Base-by-base conservation (phyloP, 1,140 invertebrate genomes). In the Drosophila sturtevanti region DNA sequence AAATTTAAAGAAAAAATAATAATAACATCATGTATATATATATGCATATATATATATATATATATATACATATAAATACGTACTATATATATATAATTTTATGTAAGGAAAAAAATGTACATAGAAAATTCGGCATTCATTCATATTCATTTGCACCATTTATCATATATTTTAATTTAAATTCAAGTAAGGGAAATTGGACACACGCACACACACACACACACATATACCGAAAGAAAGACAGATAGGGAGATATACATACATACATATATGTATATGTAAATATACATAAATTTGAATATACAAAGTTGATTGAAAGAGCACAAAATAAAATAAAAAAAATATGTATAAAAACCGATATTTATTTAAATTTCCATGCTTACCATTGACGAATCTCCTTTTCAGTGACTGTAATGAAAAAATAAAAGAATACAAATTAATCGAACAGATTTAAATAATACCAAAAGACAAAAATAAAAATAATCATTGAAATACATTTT, bases 361-460 rank as follows among this genome's bases (percentile, higher is more conserved):
- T 0, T 31, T 6, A 58, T 37, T 14, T 31, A 64, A 37, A 16
- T 21, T 9, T 55, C 16, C 14, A 9, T 72, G 94, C 95, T 95
- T 93, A 96, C 96, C 96, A 97, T 92, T 96, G 96, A 79, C 96
- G 93, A 84, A 97, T 96, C 92, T 97, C 96, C 92, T 96, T 96
- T 92, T 97, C 96, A 51, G 96, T 96, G 93, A 97, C 96, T 97
- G 95, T 92, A 93, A 91, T 18, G 54, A 73, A 3, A 72, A n/a
- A 18, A 24, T 21, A 14, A 72, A 31, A 35, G 56, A 48, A 35
- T n/a, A 18, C 44, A 16, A 48, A 27, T 22, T 34, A 61, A 78
- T 81, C 63, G 44, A 52, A 54, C n/a, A 31, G 22, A 31, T 31
- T 31, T 0, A 31, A 31, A 31, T 31, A 31, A 31, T 31, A 31